phyloP scores from a whole-genome alignment of 2,888 invertebrate genomes.

The Drosophila robusta region DNA sequence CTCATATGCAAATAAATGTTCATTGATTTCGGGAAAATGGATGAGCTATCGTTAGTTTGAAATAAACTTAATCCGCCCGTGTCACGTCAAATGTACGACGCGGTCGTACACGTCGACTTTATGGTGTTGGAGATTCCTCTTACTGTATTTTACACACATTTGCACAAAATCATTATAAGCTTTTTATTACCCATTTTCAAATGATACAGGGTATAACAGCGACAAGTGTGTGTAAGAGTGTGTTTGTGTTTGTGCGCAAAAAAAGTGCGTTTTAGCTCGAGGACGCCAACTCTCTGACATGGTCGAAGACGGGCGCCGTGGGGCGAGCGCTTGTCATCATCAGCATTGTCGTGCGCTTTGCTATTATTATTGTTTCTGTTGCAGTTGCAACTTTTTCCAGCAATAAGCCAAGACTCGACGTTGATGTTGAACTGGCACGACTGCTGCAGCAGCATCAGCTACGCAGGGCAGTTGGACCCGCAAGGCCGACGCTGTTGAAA shows the following conservation, averaged over 20 bases:
- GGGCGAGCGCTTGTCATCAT: slow-evolving; percentile 63
- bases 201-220: neutral
- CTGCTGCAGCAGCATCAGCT: slow-evolving; percentile 16
- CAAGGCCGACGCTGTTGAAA: slow-evolving; percentile 54
- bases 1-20: too few relatives aligned
- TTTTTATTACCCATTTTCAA: neutral
- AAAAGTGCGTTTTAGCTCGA: slow-evolving; percentile 58
- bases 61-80: too few relatives aligned
- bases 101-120: too few relatives aligned
- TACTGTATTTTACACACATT: neutral
- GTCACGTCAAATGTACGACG: too few relatives aligned
- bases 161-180: neutral
- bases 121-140: neutral
- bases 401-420: slow-evolving; percentile 50
- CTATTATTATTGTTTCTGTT: slow-evolving; percentile 29
- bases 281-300: slow-evolving; percentile 37
- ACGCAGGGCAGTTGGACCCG: slow-evolving; percentile 26
- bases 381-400: slow-evolving; percentile 40
- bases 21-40: too few relatives aligned
- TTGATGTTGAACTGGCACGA: slow-evolving; percentile 29
- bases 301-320: slow-evolving; percentile 23
- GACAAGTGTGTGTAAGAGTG: slow-evolving; percentile 14
- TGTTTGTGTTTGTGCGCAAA: slow-evolving; percentile 8
- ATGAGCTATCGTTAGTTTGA: too few relatives aligned
- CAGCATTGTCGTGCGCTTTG: slow-evolving; percentile 55